Conservation (phyloP, 2,888 invertebrate genomes). For the Eledona agricola region DNA sequence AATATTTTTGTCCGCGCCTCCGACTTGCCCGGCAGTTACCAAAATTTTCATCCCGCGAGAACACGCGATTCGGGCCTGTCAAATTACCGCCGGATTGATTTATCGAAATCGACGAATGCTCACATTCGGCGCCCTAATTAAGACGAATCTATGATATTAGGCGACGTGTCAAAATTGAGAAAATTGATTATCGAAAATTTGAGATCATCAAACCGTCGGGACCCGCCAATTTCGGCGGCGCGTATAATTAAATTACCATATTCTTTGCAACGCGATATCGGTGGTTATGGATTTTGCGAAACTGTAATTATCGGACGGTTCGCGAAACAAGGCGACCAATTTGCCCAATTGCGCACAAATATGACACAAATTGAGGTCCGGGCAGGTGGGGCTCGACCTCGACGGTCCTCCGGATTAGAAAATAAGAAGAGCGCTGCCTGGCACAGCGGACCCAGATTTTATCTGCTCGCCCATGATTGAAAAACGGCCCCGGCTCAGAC, state of each 20-base stretch:
- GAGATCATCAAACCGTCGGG: conserved; percentile 40
- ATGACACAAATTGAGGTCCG: conserved; percentile 25
- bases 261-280: conserved; percentile 38
- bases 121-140: conserved; percentile 35
- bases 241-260: conserved; percentile 46
- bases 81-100: conserved; percentile 33
- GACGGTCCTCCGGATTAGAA: conserved; percentile 15
- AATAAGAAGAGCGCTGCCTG: conserved; percentile 17
- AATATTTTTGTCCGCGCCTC: conserved; percentile 44
- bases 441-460: conserved; percentile 28
- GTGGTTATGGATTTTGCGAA: conserved; percentile 33
- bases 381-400: conserved; percentile 6
- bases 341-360: conserved; percentile 30
- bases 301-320: conserved; percentile 26
- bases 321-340: too few species aligned
- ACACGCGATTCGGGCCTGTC: conserved; percentile 34
- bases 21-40: conserved; percentile 36
- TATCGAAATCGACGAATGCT: conserved; percentile 36
- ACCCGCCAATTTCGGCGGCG: conserved; percentile 41
- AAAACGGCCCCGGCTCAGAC: conserved; percentile 15
- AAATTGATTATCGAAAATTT: conserved; percentile 44
- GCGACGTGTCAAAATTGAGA: conserved; percentile 42
- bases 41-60: conserved; percentile 5
- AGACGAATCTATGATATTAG: conserved; percentile 39
- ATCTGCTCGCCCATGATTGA: conserved; percentile 33